These are phyloP conservation scores for Ammospiza caudacuta DNA, from an alignment of 2,113 vertebrate species.

Conservation along the genomic window DNA sequence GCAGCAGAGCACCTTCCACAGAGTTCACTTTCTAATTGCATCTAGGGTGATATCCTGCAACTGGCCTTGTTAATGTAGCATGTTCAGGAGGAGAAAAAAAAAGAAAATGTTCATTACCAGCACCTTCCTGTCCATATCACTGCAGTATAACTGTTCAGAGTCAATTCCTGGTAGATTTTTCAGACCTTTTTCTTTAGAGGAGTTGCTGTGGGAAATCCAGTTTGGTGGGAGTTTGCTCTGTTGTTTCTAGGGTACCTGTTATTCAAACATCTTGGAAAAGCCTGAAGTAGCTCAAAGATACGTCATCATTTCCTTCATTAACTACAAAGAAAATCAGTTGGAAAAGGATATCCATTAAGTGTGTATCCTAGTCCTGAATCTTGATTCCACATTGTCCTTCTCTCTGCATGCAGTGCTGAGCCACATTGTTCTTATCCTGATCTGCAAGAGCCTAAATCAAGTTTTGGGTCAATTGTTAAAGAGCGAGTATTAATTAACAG, in stretches of 20 bases:
- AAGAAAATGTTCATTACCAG: too few species aligned
- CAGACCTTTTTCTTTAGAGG: not conserved
- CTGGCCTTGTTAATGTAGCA: not conserved
- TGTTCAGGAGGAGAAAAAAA: not conserved
- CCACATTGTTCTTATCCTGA: not conserved
- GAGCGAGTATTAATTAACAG: not conserved
- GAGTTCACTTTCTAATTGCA: not conserved
- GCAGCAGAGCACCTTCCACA: not conserved
- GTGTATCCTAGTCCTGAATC: not conserved
- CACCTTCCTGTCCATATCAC: not conserved
- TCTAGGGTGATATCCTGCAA: not conserved
- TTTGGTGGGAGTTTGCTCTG: not conserved
- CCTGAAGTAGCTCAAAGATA: not conserved
- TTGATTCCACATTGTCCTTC: not conserved
- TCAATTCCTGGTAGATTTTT: not conserved
- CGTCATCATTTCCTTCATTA: not conserved
- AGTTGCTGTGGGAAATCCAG: not conserved
- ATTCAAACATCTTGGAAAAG: not conserved
- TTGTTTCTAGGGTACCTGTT: not conserved
- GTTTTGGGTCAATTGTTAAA: not conserved
- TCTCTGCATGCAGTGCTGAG: not conserved
- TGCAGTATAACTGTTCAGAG: not conserved
- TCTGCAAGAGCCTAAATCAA: not conserved
- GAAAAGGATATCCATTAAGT: not conserved
- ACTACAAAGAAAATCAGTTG: not conserved